Base-by-base conservation (phyloP, 2,888 invertebrate genomes). In the Aporophyla lueneburgensis region DNA sequence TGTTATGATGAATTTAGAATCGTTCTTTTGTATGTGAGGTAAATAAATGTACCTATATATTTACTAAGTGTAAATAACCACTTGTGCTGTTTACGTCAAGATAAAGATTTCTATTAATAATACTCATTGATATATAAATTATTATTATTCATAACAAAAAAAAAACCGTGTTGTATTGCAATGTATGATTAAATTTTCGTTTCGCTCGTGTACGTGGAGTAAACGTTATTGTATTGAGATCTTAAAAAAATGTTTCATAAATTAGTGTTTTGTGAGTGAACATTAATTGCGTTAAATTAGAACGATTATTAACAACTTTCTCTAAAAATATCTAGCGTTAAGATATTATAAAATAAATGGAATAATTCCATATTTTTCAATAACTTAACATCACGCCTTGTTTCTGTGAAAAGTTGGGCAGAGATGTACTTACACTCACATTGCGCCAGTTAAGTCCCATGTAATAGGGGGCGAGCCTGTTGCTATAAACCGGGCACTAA, bases 31-130 rank as follows among this genome's bases (percentile, higher is more conserved):
- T 27, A 19, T 4, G 27, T 33, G 24, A 33, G 19, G 21, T 51
- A n/a, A 49, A 24, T 62, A 21, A 49, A 40, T 56, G 21, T 65
- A n/a, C n/a, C n/a, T n/a, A 33, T 33, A 33, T 33, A 49, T 40
- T n/a, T 10, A 27, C 2, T 24, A 19, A 58, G 43, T 56, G 33
- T 24, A 33, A 66, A 70, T 24, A 19, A 69, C 33, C 51, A 71
- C 19, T 40, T 69, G 51, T 71, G 12, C 10, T 62, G 10, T 58
- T 46, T 9, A 43, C 21, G 9, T 14, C 4, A 21, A 2, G 40
- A 80, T 33, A 82, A 66, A 62, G 54, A 21, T 56, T 77, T n/a
- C 7, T 43, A 3, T 49, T 16, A 51, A 51, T 21, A n/a, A 61
- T 43, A 75, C 7, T 62, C 40, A 40, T 21, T 53, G 33, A 59